Evolutionary conservation across 2,797 vertebrate species (phyloP).

Genomic region (Myiotriccus ornatus): DNA sequence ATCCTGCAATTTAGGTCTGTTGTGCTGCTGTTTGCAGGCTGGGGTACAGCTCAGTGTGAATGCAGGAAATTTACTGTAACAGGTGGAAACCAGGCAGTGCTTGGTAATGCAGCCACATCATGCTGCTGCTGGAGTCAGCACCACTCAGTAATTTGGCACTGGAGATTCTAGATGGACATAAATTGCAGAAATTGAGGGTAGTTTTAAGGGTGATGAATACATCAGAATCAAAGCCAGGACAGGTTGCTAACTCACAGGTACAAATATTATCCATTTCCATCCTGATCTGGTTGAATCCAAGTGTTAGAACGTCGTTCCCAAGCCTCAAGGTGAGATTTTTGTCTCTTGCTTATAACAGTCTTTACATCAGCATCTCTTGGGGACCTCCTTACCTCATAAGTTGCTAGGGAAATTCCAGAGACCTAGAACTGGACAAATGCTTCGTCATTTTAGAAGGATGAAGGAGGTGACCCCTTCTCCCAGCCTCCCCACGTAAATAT

Average conservation of each 20-base stretch:
- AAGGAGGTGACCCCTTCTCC: background rate
- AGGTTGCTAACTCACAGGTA: background rate
- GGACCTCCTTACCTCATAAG: background rate
- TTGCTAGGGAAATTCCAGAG: background rate
- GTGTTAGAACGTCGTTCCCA: background rate
- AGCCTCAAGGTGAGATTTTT: background rate
- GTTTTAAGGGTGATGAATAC: background rate
- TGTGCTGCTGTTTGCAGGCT: background rate
- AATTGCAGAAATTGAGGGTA: background rate
- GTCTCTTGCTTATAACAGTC: background rate
- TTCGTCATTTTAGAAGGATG: background rate
- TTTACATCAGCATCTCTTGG: background rate
- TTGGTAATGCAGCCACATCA: background rate
- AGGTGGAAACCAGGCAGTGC: background rate
- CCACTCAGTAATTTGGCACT: background rate
- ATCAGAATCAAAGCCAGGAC: background rate
- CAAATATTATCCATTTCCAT: background rate
- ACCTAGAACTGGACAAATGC: background rate
- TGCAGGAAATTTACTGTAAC: background rate
- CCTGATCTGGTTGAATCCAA: background rate
- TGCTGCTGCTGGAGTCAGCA: background rate
- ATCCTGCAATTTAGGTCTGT: background rate
- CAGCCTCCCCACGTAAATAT: background rate
- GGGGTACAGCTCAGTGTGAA: background rate
- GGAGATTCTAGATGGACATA: background rate